Conservation (phyloP, 2,888 invertebrate species). For the Spicauda simplicius region DNA sequence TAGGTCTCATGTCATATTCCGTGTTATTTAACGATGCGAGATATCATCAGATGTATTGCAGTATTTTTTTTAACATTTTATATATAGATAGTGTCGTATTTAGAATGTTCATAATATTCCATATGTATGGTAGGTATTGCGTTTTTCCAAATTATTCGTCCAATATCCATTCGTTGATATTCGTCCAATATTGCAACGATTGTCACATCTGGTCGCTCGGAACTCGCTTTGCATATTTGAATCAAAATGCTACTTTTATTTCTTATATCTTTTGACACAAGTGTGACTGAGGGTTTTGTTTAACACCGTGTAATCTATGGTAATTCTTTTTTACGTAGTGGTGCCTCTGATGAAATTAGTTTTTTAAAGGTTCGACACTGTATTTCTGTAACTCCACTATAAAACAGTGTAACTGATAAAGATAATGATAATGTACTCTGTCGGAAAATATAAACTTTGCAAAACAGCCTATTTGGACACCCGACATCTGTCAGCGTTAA, state of each 20-base stretch:
- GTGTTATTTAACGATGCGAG: no score
- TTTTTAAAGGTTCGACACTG: not conserved
- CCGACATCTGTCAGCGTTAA: no score
- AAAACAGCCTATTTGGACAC: no score
- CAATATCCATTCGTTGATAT: conserved; percentile 5
- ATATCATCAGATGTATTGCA: no score
- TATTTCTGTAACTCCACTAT: no score
- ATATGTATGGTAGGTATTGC: not conserved
- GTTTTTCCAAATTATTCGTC: not conserved
- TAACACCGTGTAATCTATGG: conserved; percentile 11
- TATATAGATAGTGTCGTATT: not conserved
- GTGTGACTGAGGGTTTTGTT: conserved; percentile 10
- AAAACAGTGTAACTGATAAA: no score
- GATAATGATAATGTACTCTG: no score
- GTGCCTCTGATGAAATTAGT: not conserved
- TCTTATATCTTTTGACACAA: conserved; percentile 14
- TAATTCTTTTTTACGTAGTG: conserved; percentile 2
- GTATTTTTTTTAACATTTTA: no score
- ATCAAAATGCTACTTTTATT: conserved; percentile 28
- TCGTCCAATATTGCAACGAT: conserved; percentile 28
- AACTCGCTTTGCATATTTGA: conserved; percentile 29
- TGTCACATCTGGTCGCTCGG: conserved; percentile 30
- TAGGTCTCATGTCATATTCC: no score
- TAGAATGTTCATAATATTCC: not conserved
- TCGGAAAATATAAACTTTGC: no score